Evolutionary conservation across 2,888 invertebrate genomes (phyloP), one percentile per base, ranked within the genome.

Genomic region (Odontocolon sp.): DNA sequence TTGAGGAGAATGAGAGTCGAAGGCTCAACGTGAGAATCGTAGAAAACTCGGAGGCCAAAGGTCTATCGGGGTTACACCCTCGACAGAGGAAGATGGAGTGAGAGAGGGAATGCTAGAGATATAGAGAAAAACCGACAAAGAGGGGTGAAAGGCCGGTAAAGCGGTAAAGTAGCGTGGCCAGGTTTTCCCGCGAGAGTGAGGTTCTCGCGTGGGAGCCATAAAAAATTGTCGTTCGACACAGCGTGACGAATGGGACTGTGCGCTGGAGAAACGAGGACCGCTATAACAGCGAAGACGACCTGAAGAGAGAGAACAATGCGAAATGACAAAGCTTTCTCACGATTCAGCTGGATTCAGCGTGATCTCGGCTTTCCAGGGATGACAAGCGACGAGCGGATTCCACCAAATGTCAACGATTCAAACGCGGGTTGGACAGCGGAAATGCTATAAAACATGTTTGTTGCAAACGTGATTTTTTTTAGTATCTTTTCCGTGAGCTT

Each of bases 181-280:
- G 70, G 52, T 66, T 75, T 59, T 70, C 63, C 69, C 66, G 59
- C 16, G 54, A 59, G 70, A 70, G 64, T 66, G 36, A 45, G 52
- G 36, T 66, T 64, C 38, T 52, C 75, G 69, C 75, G 52, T 52
- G 75, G 75, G 70, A 70, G 52, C 45, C 52, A 70, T 75, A 70
- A 70, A 75, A 72, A 73, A 70, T 64, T 75, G 75, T 70, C 75
- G 66, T 70, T 75, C 75, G 75, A 70, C 75, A 47, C 45, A 54
- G 64, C 75, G 75, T 70, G 70, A 75, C 70, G 75, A 70, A 75
- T 75, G 59, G 70, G 54, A 66, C 33, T 42, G 50, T 52, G 68
- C 18, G 31, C 45, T 45, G 50, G 56, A 42, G 63, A 64, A 64
- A 18, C 42, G 26, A 57, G 57, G 56, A 40, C 57, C 47, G 14